Base-by-base conservation (phyloP, 2,888 invertebrate species). In the Kryphioiulus occultus region DNA sequence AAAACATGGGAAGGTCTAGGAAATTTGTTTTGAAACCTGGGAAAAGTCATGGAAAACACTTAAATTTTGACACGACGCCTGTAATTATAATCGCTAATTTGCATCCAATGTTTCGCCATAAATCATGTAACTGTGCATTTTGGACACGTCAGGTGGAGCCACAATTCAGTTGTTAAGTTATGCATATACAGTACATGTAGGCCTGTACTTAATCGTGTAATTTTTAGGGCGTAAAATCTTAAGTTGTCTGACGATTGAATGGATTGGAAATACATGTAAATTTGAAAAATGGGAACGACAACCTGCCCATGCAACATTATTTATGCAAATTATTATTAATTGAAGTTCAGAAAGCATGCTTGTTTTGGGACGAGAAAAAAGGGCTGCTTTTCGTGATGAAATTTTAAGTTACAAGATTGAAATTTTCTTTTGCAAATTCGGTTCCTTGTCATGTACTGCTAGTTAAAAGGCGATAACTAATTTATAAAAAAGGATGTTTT, bases 241-340 rank as follows among this genome's bases (percentile, higher is more conserved):
- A 68, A 10, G 68, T 12, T 68, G 68, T 68, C 68, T 9, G 26
- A 68, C 22, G n/a, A 9, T 26, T 26, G 68, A 68, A 68, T 68
- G 68, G 12, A 68, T 68, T 68, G 10, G 68, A 68, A 68, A 68
- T 26, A 26, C 26, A 68, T 68, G 68, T 12, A 68, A 68, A 68
- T 68, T 22, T 12, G 12, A 26, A 9, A 3, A 68, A 68, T 68
- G 68, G 26, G 68, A 68, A 26, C 68, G 68, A 26, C 26, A 68
- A 12, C 68, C 68, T 26, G 68, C 68, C 68, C 26, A 68, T 3
- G 5, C 59, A 68, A 68, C 68, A 68, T 68, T 68, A 2, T 22
- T 68, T 68, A 68, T 68, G 68, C 68, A 68, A 68, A 68, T 68
- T 12, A 68, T 26, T 12, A 68, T 68, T 68, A 68, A 68, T 68